Evolutionary conservation across 2,797 vertebrate genomes (phyloP).

Genomic region (Sphenopsis melanotis): DNA sequence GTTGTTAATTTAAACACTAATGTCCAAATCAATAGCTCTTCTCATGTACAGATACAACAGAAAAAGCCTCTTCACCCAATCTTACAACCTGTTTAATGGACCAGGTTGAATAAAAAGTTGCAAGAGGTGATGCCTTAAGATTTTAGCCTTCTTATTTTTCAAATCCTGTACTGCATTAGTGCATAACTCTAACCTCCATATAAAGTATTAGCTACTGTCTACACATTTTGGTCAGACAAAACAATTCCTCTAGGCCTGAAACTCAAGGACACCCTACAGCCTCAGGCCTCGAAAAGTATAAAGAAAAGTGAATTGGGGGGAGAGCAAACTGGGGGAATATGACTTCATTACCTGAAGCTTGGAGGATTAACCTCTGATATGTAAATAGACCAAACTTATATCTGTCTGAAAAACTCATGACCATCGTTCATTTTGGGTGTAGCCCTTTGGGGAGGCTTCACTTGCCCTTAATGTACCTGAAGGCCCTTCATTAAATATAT

Average conservation of each 20-base stretch:
- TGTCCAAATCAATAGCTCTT: background rate
- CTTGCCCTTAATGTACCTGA: background rate
- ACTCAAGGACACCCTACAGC: background rate
- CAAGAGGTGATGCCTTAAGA: background rate
- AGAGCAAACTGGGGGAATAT: background rate
- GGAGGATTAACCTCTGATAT: background rate
- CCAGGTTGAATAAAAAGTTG: background rate
- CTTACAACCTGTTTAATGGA: background rate
- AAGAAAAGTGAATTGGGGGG: background rate
- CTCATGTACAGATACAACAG: background rate
- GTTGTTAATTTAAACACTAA: background rate
- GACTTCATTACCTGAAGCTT: background rate
- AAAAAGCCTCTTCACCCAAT: background rate
- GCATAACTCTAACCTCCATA: background rate
- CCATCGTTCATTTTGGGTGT: background rate
- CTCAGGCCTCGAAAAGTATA: background rate
- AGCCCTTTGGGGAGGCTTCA: background rate
- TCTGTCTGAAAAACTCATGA: background rate
- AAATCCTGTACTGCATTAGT: background rate
- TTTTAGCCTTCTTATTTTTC: background rate
- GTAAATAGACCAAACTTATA: background rate
- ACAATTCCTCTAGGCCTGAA: background rate
- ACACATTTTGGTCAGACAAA: background rate
- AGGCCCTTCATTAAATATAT: background rate
- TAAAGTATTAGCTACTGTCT: background rate